Evolutionary conservation across 2,113 vertebrate species (phyloP).

Genomic region (Tragelaphus buxtoni): DNA sequence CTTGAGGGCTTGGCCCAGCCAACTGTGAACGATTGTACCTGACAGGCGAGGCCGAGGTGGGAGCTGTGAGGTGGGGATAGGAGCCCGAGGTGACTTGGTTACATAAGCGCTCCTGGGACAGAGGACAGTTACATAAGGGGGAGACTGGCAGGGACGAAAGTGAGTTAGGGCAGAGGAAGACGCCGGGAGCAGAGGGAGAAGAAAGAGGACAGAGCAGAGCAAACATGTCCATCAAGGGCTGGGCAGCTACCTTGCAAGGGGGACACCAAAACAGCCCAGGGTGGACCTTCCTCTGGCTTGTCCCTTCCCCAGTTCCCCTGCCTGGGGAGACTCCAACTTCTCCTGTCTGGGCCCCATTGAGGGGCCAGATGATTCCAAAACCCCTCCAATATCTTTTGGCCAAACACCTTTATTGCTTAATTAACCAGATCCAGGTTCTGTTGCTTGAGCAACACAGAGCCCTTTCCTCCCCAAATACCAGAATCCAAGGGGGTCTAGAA

Average conservation of each 20-base stretch:
- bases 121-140: constrained; percentile 68
- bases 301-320: neutral
- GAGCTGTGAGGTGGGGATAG: constrained; percentile 46
- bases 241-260: neutral
- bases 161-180: neutral
- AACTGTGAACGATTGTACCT: constrained; percentile 70
- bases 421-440: neutral
- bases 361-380: neutral
- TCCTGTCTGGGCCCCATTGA: neutral
- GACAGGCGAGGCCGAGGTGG: constrained; percentile 66
- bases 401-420: neutral
- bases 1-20: constrained; percentile 56
- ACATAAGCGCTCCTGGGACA: constrained; percentile 68
- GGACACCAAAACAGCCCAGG: neutral
- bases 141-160: neutral
- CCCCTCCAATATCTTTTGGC: neutral
- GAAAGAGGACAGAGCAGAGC: neutral
- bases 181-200: neutral
- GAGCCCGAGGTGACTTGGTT: constrained; percentile 74
- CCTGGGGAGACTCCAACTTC: neutral
- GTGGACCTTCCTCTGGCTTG: neutral
- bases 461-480: neutral
- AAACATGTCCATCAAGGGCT: accelerated
- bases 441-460: neutral
- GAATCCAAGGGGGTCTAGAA: neutral